Evolutionary conservation across 2,888 invertebrate genomes (phyloP).

Genomic region (Emmelina monodactyla): DNA sequence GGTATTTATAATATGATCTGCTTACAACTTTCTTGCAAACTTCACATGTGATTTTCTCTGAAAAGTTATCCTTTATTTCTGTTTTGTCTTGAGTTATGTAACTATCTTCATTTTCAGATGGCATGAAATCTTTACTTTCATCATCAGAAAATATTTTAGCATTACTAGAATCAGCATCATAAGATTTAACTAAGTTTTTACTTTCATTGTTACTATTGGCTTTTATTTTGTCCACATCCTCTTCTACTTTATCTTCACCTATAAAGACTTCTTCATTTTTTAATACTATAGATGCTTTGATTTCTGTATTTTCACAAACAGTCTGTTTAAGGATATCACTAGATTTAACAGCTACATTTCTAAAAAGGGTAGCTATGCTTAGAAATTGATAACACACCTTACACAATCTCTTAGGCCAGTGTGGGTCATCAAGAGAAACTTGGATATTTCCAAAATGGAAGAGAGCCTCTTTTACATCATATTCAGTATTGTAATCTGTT

Average conservation of each 20-base stretch:
- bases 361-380: neutral
- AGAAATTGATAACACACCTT: neutral
- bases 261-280: too few species aligned
- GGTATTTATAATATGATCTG: constrained; percentile 24
- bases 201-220: too few species aligned
- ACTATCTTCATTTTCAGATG: neutral
- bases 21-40: constrained; percentile 25
- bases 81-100: constrained; percentile 10
- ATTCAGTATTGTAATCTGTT: too few species aligned
- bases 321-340: neutral
- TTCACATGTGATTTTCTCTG: constrained; percentile 24
- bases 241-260: too few species aligned
- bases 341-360: neutral
- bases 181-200: too few species aligned
- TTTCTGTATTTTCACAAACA: neutral
- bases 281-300: too few species aligned
- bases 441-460: too few species aligned
- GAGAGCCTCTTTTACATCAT: too few species aligned
- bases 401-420: neutral
- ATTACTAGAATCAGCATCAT: too few species aligned
- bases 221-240: too few species aligned
- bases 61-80: constrained; percentile 18
- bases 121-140: neutral
- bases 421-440: too few species aligned
- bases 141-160: neutral